Evolutionary conservation across 2,113 vertebrate species (phyloP), one percentile per base, ranked within the genome.

Genomic region (Acinonyx jubatus): DNA sequence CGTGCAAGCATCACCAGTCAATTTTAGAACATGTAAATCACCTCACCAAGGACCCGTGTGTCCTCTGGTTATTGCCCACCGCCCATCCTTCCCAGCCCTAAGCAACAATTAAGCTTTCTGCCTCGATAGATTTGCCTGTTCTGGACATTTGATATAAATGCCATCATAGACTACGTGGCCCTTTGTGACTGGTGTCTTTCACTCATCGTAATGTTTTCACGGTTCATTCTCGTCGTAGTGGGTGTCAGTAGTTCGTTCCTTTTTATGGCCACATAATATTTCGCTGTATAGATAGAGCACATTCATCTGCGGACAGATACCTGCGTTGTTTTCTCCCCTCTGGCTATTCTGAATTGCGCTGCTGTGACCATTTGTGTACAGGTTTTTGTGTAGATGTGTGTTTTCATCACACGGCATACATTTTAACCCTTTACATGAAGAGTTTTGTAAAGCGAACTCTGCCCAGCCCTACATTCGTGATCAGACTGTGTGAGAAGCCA

Each of bases 21-120:
- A 41, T 13, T 91, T 85, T 69, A 93, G 65, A 94, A 89, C 27
- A 97, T 84, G 74, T 91, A 41, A 73, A 89, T 94, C 18, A 45
- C 36, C 31, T 79, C 71, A 18, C 16, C 84, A 93, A 95, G 63
- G 74, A 85, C 74, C 2, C 7, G 12, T 38, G 36, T 78, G 19
- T 80, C 38, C 36, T 80, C 71, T 66, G 83, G 61, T 65, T 78
- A 61, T 78, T 61, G n/a, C 27, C 65, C 31, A 4, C 48, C 29
- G 14, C 16, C 36, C 8, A 36, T 89, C 41, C 19, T 76, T 81
- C 36, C 38, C 13, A 86, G 50, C 36, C 19, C 48, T 48, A 36
- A 45, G 38, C 36, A 83, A 48, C 68, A 55, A 25, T 50, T 84
- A 31, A 41, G 79, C 41, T 73, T 96, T 94, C 65, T 85, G 80